Base-by-base conservation (phyloP, 2,888 invertebrate genomes). In the Diachrysia chrysitis region DNA sequence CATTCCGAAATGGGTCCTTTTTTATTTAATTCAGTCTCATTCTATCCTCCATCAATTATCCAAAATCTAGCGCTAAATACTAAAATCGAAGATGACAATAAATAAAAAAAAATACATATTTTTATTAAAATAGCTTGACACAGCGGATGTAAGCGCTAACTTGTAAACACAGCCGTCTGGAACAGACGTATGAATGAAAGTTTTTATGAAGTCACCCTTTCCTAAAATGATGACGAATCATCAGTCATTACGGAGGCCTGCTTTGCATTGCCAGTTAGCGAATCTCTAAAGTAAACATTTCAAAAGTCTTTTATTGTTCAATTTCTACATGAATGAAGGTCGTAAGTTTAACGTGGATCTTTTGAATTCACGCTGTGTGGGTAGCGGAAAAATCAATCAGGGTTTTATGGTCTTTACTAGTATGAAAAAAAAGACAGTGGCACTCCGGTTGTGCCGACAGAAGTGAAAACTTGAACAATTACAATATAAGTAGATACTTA, bases 171-270 rank as follows among this genome's bases (percentile, higher is more conserved):
- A 7, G 16, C 2, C 5, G 46, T 58, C 21, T 48, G 35, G 16
- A 17, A 17, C 57, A 71, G 76, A 64, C 66, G 55, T 58, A 59
- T 23, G 55, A 58, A 59, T 64, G 10, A 67, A 78, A 72, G 48
- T 73, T 81, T 78, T 76, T 76, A 73, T 62, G 58, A 63, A 63
- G 55, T 67, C 58, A 57, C 35, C 48, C 37, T 56, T 73, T 64
- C 66, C 23, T 51, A 51, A 48, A 74, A 69, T 66, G 66, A 73
- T 78, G 69, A 76, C 56, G 58, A 37, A 68, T 74, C 71, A 65
- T 73, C 66, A 63, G 69, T 57, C 67, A 72, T 65, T 55, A 66
- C 46, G 7, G 14, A 56, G 42, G 53, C 35, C 68, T 77, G 66
- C 54, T 66, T 32, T 72, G 60, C 60, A 61, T 58, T 78, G 64